Evolutionary conservation across 2,888 invertebrate genomes (phyloP).

Genomic region (Uropetala carovei): DNA sequence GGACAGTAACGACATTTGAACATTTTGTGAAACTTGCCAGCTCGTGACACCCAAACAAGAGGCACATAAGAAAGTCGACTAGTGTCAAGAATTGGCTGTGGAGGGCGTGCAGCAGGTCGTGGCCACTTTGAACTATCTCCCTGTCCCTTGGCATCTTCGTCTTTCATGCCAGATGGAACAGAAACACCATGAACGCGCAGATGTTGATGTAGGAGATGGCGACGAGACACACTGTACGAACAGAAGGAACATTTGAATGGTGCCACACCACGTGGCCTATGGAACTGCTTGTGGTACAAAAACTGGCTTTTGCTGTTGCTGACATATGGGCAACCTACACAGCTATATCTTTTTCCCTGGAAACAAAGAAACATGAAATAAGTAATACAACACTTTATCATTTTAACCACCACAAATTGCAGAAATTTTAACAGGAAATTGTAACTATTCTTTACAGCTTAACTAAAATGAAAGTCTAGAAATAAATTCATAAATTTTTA

Average conservation of each 20-base stretch:
- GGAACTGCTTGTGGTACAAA: slow-evolving; percentile 91
- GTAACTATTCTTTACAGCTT: neutral
- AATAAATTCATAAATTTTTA: neutral
- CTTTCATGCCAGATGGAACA: slow-evolving; percentile 71
- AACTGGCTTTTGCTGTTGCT: slow-evolving; percentile 92
- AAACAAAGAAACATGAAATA: neutral
- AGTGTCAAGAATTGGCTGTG: slow-evolving; percentile 73
- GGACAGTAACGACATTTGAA: slow-evolving; percentile 91
- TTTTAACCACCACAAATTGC: neutral
- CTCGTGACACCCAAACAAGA: slow-evolving; percentile 86
- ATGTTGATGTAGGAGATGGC: slow-evolving; percentile 90
- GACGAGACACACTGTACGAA: slow-evolving; percentile 88
- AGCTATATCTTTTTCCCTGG: slow-evolving; percentile 83
- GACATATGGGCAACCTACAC: slow-evolving; percentile 89
- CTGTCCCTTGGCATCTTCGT: slow-evolving; percentile 76
- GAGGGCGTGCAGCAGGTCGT: neutral
- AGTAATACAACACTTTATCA: too few relatives aligned
- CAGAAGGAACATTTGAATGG: slow-evolving; percentile 87
- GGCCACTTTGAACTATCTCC: slow-evolving; percentile 71
- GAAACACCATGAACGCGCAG: slow-evolving; percentile 84
- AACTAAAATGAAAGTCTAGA: neutral
- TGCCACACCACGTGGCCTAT: slow-evolving; percentile 81
- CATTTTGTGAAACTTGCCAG: slow-evolving; percentile 86
- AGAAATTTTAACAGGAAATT: neutral
- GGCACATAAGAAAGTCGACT: slow-evolving; percentile 81